phyloP scores from a whole-genome alignment of 2,888 invertebrate genomes.

The Dorcus hopei region DNA sequence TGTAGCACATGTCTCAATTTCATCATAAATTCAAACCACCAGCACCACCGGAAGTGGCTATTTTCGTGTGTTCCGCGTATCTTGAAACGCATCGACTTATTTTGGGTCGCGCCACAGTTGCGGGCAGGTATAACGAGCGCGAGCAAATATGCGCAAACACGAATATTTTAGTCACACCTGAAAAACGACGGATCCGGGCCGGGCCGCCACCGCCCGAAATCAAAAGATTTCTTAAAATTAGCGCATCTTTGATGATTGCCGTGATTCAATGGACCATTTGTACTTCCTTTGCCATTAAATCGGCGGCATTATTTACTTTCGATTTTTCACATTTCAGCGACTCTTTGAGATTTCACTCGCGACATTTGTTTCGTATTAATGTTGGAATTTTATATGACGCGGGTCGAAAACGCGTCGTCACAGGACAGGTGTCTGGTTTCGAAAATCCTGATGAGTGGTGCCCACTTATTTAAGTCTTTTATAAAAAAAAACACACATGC shows the following conservation, averaged over 20 bases:
- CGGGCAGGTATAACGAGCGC: background rate
- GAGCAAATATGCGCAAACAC: background rate
- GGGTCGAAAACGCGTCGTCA: too few relatives aligned
- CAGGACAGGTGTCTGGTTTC: too few relatives aligned
- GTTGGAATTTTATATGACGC: too few relatives aligned
- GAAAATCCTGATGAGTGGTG: too few relatives aligned
- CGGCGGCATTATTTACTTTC: background rate
- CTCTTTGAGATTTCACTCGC: too few relatives aligned
- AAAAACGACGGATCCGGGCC: background rate
- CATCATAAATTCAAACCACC: background rate
- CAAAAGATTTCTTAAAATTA: conserved; percentile 13
- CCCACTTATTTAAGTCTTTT: too few relatives aligned
- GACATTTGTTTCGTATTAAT: too few relatives aligned
- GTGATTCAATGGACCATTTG: conserved; percentile 13
- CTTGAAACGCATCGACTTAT: background rate
- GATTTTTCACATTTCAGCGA: too few relatives aligned
- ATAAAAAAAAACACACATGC: too few relatives aligned
- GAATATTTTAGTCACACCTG: conserved; percentile 1
- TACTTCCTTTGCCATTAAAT: conserved; percentile 8
- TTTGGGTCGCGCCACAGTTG: background rate
- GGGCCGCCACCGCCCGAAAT: background rate
- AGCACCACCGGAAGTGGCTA: background rate
- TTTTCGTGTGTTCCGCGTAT: conserved; percentile 1
- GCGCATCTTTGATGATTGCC: conserved; percentile 13
- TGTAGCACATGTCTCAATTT: background rate